Evolutionary conservation across 2,113 vertebrate genomes (phyloP).

Genomic region (Serilophus lunatus): DNA sequence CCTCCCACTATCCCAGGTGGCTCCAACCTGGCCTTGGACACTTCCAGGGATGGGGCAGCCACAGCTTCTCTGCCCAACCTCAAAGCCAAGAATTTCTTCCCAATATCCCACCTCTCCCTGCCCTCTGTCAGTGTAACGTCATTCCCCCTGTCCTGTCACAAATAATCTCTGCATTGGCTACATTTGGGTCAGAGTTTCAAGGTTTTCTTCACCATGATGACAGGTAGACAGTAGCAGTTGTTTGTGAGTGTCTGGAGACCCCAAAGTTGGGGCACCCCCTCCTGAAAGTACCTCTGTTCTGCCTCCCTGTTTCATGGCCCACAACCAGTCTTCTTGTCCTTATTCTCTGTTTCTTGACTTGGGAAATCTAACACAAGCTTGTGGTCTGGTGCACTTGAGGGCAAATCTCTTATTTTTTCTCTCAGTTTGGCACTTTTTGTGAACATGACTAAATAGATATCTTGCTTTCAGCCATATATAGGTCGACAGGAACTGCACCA

Average conservation of each 20-base stretch:
- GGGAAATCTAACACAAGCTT: neutral
- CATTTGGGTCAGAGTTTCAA: neutral
- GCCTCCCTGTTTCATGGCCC: neutral
- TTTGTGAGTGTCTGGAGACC: neutral
- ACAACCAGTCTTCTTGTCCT: rapidly evolving
- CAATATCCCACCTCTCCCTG: too few relatives aligned
- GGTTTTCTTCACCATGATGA: neutral
- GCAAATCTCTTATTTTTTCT: neutral
- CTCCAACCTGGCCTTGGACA: neutral
- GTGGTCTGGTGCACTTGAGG: neutral
- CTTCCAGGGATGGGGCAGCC: neutral
- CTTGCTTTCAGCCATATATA: neutral
- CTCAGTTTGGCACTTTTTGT: neutral
- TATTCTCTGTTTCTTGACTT: neutral
- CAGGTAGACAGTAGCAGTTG: neutral
- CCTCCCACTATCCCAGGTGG: neutral
- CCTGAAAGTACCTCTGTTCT: neutral
- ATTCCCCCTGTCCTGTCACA: neutral
- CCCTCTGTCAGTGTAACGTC: neutral
- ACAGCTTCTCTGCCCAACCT: neutral
- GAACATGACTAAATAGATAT: neutral
- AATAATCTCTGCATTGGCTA: neutral
- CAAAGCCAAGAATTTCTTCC: rapidly evolving
- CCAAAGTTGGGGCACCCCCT: neutral
- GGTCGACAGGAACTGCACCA: neutral